These are phyloP conservation scores for Nematopogon swammerdamellus DNA, from an alignment of 2,888 invertebrate genomes.

Conservation along the genomic window DNA sequence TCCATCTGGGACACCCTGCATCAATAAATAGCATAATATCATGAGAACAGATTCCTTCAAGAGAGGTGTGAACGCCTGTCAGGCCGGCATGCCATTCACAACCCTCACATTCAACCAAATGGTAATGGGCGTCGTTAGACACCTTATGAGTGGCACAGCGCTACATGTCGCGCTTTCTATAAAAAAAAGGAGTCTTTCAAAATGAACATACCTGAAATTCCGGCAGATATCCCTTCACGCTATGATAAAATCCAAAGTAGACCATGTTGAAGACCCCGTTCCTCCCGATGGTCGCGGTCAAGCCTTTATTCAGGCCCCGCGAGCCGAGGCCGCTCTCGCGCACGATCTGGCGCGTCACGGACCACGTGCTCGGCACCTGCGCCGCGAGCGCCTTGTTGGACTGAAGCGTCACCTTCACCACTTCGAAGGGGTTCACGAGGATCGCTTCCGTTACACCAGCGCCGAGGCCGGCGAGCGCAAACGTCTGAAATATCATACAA, in stretches of 20 bases:
- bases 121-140: no score
- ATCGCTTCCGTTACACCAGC: constrained; percentile 92
- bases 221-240: constrained; percentile 73
- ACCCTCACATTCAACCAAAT: no score
- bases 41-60: no score
- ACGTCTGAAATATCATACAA: constrained; percentile 67
- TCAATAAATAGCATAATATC: no score
- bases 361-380: constrained; percentile 71
- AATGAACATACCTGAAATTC: constrained; percentile 63
- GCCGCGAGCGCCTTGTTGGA: constrained; percentile 65
- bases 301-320: constrained; percentile 80
- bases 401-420: constrained; percentile 89
- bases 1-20: no score
- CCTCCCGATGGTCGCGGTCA: constrained; percentile 84
- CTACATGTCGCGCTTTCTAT: no score
- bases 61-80: no score
- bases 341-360: constrained; percentile 77
- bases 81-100: no score
- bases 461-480: constrained; percentile 81
- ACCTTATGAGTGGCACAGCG: no score
- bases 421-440: constrained; percentile 92
- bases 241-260: constrained; percentile 95
- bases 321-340: constrained; percentile 73
- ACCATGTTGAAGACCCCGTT: constrained; percentile 92
- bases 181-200: no score